Base-by-base conservation (phyloP, 1,140 invertebrate species). In the Tetramorium parvispinum region DNA sequence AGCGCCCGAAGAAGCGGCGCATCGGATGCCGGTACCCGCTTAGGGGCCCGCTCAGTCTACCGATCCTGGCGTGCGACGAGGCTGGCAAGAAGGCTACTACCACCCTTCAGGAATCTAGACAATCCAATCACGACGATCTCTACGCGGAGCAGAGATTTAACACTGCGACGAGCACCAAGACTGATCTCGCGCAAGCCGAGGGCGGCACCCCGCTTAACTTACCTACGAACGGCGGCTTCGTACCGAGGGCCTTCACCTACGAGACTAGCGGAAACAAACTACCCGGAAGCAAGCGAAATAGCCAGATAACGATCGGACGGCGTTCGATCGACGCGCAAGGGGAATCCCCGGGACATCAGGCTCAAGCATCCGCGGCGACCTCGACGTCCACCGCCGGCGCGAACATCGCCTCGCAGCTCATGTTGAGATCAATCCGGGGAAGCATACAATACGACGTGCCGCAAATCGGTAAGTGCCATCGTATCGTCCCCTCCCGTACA, bases 361-460 rank as follows among this genome's bases (percentile, higher is more conserved):
- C 88, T 77, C 86, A 90, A 75, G 63, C 81, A 10, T 61, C 87
- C 21, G 66, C 86, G 18, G 57, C 87, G 6, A 68, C 83, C 27
- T 73, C 88, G 61, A 0, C 81, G 65, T 37, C 65, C n/a, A 63
- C 92, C 53, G 88, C 93, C 77, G 87, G 89, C 76, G 77, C 91
- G 87, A 95, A 94, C 76, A 93, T 96, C 77, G 96, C 96, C 51
- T 96, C 95, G 86, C 96, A 97, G 90, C 93, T 97, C 79, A 96
- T 97, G 96, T 93, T 97, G 85, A 96, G 97, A 87, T 96, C 96
- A 27, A 95, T 96, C 76, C 95, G 96, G 89, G 96, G 96, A 71
- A 96, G 96, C 92, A 93, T 96, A 88, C 96, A 96, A 89, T 97
- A 97, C 92, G 97, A 97, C 93, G 96, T 97, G 79, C 97, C 97